Conservation (phyloP, 1,140 invertebrate species). For the Polyergus mexicanus region DNA sequence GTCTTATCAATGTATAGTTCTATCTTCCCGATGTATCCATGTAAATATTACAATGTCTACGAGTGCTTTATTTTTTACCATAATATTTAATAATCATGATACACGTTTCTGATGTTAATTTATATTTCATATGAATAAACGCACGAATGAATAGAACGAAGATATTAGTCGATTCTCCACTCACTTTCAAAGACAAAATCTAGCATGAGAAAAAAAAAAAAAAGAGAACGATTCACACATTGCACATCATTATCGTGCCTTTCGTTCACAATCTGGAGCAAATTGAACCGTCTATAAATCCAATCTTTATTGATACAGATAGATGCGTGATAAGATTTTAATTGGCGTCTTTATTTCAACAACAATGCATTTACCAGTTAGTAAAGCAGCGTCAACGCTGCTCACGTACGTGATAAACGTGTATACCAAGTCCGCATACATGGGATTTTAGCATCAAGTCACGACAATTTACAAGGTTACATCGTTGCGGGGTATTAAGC, state of each 20-base stretch:
- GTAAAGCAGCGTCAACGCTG: not conserved
- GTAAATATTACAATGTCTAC: not conserved
- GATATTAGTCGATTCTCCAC: not conserved
- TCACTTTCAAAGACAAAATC: not conserved
- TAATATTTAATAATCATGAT: not conserved
- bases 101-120: not conserved
- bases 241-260: not conserved
- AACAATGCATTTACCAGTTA: constrained; percentile 16
- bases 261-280: not conserved
- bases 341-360: constrained; percentile 33
- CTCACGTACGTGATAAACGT: constrained; percentile 14
- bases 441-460: constrained; percentile 34
- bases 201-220: not conserved
- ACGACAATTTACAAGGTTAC: constrained; percentile 20
- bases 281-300: not conserved
- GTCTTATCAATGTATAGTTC: not conserved
- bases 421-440: not conserved
- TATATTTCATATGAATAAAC: not conserved
- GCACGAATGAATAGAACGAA: not conserved
- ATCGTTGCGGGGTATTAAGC: constrained; percentile 6
- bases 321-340: constrained; percentile 34
- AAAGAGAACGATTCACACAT: not conserved
- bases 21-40: not conserved
- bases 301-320: not conserved
- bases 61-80: not conserved